Evolutionary conservation across 2,888 invertebrate genomes (phyloP), one percentile per base, ranked within the genome.

Genomic region (Xanthia togata): DNA sequence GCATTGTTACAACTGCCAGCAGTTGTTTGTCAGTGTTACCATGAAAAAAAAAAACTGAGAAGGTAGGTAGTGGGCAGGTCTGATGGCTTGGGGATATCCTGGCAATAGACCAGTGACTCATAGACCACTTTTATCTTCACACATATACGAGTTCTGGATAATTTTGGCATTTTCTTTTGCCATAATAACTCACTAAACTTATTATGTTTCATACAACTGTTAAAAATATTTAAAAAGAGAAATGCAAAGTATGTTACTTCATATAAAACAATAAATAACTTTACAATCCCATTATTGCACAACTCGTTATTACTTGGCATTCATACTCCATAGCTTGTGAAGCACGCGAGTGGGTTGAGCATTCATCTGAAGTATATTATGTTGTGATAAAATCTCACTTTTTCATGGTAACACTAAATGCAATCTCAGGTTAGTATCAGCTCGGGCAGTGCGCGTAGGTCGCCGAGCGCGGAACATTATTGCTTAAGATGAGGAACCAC

Each of bases 1-100:
- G 78, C 80, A 72, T 78, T 81, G 72, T 64, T 60, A 89, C 88
- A 92, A 93, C 94, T 93, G 94, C 94, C 94, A 90, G 94, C 94
- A 94, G 94, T 89, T 88, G 86, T 84, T 73, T 69, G 50, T 64
- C 69, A 81, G 87, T 88, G 89, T 87, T 89, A 76, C 85, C 84
- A 88, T 81, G 82, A 82, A 74, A 83, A 83, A 85, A n/a, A 60
- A 68, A 76, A 50, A 44, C 1, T 11, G 9, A 14, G n/a, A 68
- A 67, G 8, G 62, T 67, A 50, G 50, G 53, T 74, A 65, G 65
- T 81, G 50, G 53, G 38, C 2, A 53, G 26, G 57, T 71, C 81
- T 76, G 70, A 63, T 68, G 76, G 55, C 41, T 44, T 35, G 38
- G n/a, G 26, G 38, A 3, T 38, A 31, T 38, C 63, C 62, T 76